Conservation (phyloP, 2,113 vertebrate species). For the Mesitornis unicolor region DNA sequence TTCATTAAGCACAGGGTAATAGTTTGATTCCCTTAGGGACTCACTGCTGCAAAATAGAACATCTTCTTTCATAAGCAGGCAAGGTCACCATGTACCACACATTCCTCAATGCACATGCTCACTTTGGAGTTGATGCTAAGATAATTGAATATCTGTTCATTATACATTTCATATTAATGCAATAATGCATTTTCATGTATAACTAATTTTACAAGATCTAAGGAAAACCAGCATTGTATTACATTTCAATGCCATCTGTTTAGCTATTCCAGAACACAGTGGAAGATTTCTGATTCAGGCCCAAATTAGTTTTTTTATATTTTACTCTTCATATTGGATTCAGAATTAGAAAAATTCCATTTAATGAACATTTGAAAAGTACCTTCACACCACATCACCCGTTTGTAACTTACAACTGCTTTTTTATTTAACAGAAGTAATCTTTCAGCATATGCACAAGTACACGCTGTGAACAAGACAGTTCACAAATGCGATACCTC, state of each 20-base stretch:
- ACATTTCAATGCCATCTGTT: not conserved
- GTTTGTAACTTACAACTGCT: not conserved
- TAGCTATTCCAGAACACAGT: not conserved
- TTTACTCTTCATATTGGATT: not conserved
- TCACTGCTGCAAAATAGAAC: not conserved
- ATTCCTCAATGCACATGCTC: not conserved
- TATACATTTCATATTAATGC: not conserved
- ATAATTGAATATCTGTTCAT: slow-evolving; percentile 4
- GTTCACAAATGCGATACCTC: not conserved
- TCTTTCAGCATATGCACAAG: not conserved
- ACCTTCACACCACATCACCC: not conserved
- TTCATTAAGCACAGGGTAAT: slow-evolving; percentile 25
- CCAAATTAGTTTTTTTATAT: not conserved
- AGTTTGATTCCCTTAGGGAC: not conserved
- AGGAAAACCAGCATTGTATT: not conserved
- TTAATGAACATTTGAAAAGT: no score
- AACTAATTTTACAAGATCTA: not conserved
- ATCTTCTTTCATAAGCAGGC: not conserved
- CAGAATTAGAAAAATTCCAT: no score
- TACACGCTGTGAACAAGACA: not conserved
- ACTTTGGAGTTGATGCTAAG: not conserved
- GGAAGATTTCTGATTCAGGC: not conserved
- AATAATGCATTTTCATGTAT: not conserved
- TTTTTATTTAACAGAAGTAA: not conserved
- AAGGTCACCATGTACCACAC: not conserved